Evolutionary conservation across 2,888 invertebrate genomes (phyloP).

Genomic region (Ophraella communa): DNA sequence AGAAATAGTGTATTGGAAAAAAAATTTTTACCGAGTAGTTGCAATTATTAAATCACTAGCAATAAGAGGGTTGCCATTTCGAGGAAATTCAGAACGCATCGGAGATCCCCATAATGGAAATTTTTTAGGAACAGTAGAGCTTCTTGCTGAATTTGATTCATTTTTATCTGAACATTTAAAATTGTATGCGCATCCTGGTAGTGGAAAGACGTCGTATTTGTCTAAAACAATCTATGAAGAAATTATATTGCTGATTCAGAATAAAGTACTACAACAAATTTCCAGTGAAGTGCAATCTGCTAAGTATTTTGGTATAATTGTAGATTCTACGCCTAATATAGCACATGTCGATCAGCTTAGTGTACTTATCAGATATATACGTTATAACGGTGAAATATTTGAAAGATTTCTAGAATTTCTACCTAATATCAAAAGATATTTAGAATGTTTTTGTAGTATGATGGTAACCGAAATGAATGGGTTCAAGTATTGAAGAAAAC

Average conservation of each 20-base stretch:
- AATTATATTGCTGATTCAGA: too few relatives aligned
- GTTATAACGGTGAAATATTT: neutral
- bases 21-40: neutral
- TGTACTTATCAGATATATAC: neutral
- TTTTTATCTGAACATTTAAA: too few relatives aligned
- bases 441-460: neutral
- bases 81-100: neutral
- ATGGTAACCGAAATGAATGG: too few relatives aligned
- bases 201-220: too few relatives aligned
- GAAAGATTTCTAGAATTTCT: neutral
- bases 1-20: slow-evolving; percentile 6
- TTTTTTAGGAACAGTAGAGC: neutral
- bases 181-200: too few relatives aligned
- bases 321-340: neutral
- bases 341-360: neutral
- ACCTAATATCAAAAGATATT: neutral
- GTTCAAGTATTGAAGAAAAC: too few relatives aligned
- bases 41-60: neutral
- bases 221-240: too few relatives aligned
- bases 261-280: neutral
- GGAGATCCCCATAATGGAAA: neutral
- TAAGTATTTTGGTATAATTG: neutral
- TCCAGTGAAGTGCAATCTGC: neutral
- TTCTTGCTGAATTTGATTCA: too few relatives aligned
- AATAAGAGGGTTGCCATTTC: neutral